phyloP scores from a whole-genome alignment of 2,113 vertebrate species.

The Stigmatopora argus region DNA sequence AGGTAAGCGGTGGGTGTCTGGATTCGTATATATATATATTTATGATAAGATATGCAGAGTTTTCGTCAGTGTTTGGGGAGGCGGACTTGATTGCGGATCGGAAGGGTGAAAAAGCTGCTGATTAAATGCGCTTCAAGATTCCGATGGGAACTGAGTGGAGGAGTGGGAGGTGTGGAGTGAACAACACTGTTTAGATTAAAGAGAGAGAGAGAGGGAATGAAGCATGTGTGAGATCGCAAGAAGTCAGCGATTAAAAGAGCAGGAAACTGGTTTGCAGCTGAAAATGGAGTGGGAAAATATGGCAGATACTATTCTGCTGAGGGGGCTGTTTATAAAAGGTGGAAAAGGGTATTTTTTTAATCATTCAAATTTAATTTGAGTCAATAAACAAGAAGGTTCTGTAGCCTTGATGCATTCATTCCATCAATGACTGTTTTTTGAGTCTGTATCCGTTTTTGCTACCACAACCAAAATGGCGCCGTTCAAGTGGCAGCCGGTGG shows the following conservation, averaged over 20 bases:
- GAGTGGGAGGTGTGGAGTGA: constrained; percentile 18
- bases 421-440: too few species aligned
- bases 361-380: not conserved
- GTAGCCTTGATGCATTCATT: too few species aligned
- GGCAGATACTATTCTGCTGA: not conserved
- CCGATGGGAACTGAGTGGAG: constrained; percentile 25
- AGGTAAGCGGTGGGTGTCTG: not conserved
- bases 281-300: constrained; percentile 1
- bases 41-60: constrained; percentile 3
- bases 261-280: constrained; percentile 8
- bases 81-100: constrained; percentile 10
- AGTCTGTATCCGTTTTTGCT: too few species aligned
- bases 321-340: not conserved
- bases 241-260: constrained; percentile 6
- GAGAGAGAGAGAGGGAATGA: constrained; percentile 11
- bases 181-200: constrained; percentile 24
- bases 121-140: constrained; percentile 31
- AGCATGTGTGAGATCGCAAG: not conserved
- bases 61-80: not conserved
- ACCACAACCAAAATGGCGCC: too few species aligned
- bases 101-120: constrained; percentile 34
- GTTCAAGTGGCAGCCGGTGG: too few species aligned
- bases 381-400: too few species aligned
- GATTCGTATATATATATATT: not conserved
- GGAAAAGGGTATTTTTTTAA: not conserved